Evolutionary conservation across 2,113 vertebrate species (phyloP).

Genomic region (Tychaedon coryphoeus): DNA sequence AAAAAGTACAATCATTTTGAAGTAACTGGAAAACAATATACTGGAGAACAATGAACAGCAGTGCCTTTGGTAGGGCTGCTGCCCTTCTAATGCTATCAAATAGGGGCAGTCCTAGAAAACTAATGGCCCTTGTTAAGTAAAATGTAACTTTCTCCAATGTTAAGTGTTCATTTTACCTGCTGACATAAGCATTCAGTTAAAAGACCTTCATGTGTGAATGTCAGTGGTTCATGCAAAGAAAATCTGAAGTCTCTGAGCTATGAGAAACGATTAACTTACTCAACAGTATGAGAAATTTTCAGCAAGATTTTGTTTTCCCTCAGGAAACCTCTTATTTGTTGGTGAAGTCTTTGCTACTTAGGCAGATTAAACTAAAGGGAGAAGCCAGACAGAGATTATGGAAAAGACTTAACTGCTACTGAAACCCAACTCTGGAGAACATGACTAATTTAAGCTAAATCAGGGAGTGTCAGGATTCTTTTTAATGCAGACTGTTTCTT

Average conservation of each 20-base stretch:
- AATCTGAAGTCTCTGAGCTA: background rate
- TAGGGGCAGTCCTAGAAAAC: background rate
- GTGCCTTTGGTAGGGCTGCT: background rate
- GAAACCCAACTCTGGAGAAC: background rate
- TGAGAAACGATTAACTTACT: background rate
- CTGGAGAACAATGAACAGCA: background rate
- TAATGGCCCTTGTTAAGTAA: background rate
- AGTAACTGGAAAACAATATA: background rate
- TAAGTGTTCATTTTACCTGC: background rate
- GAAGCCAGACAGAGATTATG: background rate
- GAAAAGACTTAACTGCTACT: background rate
- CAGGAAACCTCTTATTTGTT: background rate
- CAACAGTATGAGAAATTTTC: background rate
- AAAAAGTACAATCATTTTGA: background rate
- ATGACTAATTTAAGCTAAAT: background rate
- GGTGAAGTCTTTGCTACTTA: background rate
- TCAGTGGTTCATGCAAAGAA: background rate
- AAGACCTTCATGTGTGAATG: background rate
- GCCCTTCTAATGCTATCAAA: background rate
- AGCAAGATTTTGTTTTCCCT: background rate
- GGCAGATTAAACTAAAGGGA: background rate
- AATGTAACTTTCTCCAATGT: background rate
- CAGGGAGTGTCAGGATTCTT: background rate
- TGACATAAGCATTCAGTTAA: background rate
- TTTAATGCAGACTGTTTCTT: background rate